Base-by-base conservation (phyloP, 2,113 vertebrate species). In the Nyctibius bracteatus region DNA sequence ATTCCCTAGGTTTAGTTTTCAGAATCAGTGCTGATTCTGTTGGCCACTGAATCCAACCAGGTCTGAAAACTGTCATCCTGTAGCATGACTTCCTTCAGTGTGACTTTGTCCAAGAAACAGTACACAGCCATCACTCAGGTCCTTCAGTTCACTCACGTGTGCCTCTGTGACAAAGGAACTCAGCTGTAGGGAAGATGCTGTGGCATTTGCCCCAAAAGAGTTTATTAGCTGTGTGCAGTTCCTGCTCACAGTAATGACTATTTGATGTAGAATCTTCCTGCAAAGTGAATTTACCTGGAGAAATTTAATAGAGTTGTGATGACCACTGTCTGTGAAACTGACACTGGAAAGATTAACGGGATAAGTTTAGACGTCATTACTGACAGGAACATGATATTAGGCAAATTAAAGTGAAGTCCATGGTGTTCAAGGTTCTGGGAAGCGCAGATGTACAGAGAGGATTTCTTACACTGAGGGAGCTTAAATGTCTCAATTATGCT, bases 401-500 rank as follows among this genome's bases (percentile, higher is more conserved):
- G 67, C 55, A 96, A 95, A 97, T 95, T 95, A 90, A 79, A 97
- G 83, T 81, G 51, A 95, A 96, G 70, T 92, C 88, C 55, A 75
- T 85, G 46, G 57, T 95, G 93, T 89, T 97, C 95, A 82, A 94
- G 71, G 78, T 97, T 98, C 90, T 93, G 94, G 90, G 86, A 97
- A 97, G 44, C 81, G 80, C 72, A 96, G 91, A 91, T 90, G 73
- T 90, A 91, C 41, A 88, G 43, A 93, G 88, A 95, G 68, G 75
- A 93, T 96, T 95, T 96, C 81, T 97, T 96, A 65, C 65, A 74
- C 47, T 85, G 33, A 37, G 41, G 52, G 79, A 90, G 93, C 84
- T 98, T 96, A 93, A 97, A 96, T 97, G 35, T 97, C 95, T 80
- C 86, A 94, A 86, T 97, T 94, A 96, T 74, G 58, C 81, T 96